Conservation (phyloP, 2,888 invertebrate genomes). For the Sialis fuliginosa region DNA sequence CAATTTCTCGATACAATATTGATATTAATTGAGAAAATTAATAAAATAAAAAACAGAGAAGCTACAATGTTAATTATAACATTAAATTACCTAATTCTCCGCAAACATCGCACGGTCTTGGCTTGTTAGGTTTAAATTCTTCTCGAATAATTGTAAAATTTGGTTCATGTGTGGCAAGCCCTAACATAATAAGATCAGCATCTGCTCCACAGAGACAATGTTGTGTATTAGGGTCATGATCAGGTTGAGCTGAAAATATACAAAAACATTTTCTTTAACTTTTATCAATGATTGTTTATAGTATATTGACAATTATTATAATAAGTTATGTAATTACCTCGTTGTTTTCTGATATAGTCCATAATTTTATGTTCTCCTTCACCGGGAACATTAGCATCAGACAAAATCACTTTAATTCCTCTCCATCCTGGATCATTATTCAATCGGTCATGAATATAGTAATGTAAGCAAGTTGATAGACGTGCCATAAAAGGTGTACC, state of each 20-base stretch:
- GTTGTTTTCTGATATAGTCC: slow-evolving; percentile 94
- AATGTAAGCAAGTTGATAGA: slow-evolving; percentile 67
- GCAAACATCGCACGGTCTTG: slow-evolving; percentile 90
- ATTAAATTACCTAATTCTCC: slow-evolving; percentile 47
- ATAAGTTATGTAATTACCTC: slow-evolving; percentile 35
- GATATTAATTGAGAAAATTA: no score
- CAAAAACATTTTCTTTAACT: neutral
- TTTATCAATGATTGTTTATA: neutral
- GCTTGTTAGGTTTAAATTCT: slow-evolving; percentile 96
- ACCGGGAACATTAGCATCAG: slow-evolving; percentile 96
- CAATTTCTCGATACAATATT: no score
- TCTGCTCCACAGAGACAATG: slow-evolving; percentile 98
- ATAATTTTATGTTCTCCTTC: slow-evolving; percentile 99
- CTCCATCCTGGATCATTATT: slow-evolving; percentile 94
- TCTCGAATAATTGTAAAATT: slow-evolving; percentile 98
- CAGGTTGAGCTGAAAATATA: slow-evolving; percentile 52
- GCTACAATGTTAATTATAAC: no score
- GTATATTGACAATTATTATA: neutral
- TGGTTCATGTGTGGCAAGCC: slow-evolving; percentile 95
- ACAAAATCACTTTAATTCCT: slow-evolving; percentile 85
- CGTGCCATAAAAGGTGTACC: slow-evolving; percentile 97
- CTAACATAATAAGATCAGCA: slow-evolving; percentile 95
- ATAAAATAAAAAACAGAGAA: no score
- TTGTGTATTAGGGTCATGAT: slow-evolving; percentile 94
- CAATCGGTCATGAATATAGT: slow-evolving; percentile 73